Evolutionary conservation across 2,113 vertebrate species (phyloP), one percentile per base, ranked within the genome.

Genomic region (Corythaixoides concolor): DNA sequence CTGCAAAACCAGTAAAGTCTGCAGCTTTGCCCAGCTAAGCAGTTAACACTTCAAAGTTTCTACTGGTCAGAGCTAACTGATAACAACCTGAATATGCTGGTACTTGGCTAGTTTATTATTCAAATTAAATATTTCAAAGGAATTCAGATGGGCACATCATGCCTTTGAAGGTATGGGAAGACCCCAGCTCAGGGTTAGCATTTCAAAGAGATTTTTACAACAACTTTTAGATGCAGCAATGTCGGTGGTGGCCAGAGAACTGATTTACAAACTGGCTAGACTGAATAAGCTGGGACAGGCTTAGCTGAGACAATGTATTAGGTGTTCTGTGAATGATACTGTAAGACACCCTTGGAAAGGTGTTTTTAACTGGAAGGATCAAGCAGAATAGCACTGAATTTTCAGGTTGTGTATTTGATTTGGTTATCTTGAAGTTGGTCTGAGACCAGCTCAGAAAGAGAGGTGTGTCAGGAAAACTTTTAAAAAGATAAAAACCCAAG

Each of bases 11-110:
- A 64, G 12, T 73, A 21, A 75, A 50, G 32, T 88, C 50, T 87
- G 24, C 21, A 68, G 74, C 68, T 88, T 79, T 60, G 49, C 81
- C 68, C 96, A 95, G 37, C 78, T 86, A 87, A 80, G 72, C 52
- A 78, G 96, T 96, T 92, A 96, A 88, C 93, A 97, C 76, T 94
- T 97, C 96, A 97, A 97, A 97, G 91, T 78, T 88, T 63, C 53
- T 77, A 19, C 70, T 89, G 96, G 92, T 88, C 75, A 91, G 76
- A 96, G 15, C 66, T 95, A 80, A 86, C 91, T 88, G 96, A 90
- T 93, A 97, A 89, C 74, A 88, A 74, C 56, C 67, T 84, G 68
- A 88, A 93, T 88, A 64, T 59, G 45, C 67, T 79, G 35, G 52
- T 86, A 50, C 62, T 94, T 77, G 35, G 30, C 20, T 77, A 94